phyloP scores from a whole-genome alignment of 1,140 invertebrate species.

The Zaprionus taronus region DNA sequence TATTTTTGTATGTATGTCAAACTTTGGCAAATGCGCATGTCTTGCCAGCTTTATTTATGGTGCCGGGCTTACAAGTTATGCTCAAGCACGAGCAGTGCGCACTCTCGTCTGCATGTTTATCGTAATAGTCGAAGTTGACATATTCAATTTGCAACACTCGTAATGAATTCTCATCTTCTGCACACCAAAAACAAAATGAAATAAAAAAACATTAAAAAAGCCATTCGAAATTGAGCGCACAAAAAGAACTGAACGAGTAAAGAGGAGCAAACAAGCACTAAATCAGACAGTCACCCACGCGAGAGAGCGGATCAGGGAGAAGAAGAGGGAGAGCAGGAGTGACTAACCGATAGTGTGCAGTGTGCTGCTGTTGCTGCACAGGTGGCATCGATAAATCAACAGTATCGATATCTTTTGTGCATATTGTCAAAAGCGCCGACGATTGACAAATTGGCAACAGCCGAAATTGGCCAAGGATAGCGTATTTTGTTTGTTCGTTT shows the following conservation, averaged over 20 bases:
- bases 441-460: slow-evolving; percentile 51
- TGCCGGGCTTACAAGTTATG: slow-evolving; percentile 10
- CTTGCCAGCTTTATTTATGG: slow-evolving; percentile 35
- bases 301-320: neutral
- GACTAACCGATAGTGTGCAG: neutral
- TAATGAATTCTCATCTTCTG: slow-evolving; percentile 32
- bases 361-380: slow-evolving; percentile 23
- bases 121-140: slow-evolving; percentile 36
- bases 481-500: slow-evolving; percentile 11
- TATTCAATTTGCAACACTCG: slow-evolving; percentile 37
- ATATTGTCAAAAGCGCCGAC: slow-evolving; percentile 49
- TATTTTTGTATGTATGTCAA: slow-evolving; percentile 6
- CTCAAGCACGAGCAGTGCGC: slow-evolving; percentile 17
- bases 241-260: slow-evolving; percentile 18
- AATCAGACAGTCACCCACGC: slow-evolving; percentile 8
- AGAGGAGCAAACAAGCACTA: slow-evolving; percentile 34
- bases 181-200: neutral
- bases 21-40: slow-evolving; percentile 14
- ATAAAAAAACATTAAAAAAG: neutral
- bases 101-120: slow-evolving; percentile 32
- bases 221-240: slow-evolving; percentile 1
- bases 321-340: slow-evolving; percentile 4
- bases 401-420: slow-evolving; percentile 47
- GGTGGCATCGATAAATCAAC: slow-evolving; percentile 53
- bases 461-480: slow-evolving; percentile 51